Percentiles rank a stretch among this genome's conserved stretches.
Evolutionary conservation across 2,113 vertebrate species (phyloP).

Genomic region (Halcyon malimbica): DNA sequence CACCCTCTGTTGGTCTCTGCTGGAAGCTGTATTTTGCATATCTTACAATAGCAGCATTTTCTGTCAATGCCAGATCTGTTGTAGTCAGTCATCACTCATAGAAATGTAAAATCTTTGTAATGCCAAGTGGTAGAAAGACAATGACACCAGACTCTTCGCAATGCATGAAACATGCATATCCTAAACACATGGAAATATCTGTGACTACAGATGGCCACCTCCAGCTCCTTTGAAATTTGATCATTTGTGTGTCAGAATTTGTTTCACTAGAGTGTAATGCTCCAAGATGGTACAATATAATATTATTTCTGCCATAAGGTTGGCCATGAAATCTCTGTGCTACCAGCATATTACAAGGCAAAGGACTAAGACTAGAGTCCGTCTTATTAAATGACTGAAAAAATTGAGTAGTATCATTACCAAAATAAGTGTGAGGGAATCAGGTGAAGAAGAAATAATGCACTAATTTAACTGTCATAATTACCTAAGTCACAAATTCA

Average conservation of each 20-base stretch:
- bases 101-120: slow-evolving; percentile 28
- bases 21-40: slow-evolving; percentile 44
- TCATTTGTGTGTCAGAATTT: not conserved
- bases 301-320: not conserved
- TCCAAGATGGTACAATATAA: not conserved
- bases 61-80: slow-evolving; percentile 50
- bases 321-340: not conserved
- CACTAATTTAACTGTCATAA: not conserved
- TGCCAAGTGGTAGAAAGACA: slow-evolving; percentile 53
- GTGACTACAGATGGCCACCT: slow-evolving; percentile 50
- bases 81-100: slow-evolving; percentile 63
- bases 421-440: not conserved
- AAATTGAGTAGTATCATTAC: not conserved
- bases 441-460: not conserved
- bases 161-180: not conserved
- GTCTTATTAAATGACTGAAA: not conserved
- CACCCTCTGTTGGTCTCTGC: slow-evolving; percentile 4
- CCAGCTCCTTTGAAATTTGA: slow-evolving; percentile 23
- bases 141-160: slow-evolving; percentile 16
- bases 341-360: not conserved
- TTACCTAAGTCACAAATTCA: not conserved
- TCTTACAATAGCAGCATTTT: slow-evolving; percentile 45
- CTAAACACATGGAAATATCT: slow-evolving; percentile 30
- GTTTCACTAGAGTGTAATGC: not conserved
- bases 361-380: not conserved